A percentile compares a stretch with the other conserved stretches of the same genome.
Conservation (phyloP, 1,140 invertebrate species). For the Drosophila tropicalis region DNA sequence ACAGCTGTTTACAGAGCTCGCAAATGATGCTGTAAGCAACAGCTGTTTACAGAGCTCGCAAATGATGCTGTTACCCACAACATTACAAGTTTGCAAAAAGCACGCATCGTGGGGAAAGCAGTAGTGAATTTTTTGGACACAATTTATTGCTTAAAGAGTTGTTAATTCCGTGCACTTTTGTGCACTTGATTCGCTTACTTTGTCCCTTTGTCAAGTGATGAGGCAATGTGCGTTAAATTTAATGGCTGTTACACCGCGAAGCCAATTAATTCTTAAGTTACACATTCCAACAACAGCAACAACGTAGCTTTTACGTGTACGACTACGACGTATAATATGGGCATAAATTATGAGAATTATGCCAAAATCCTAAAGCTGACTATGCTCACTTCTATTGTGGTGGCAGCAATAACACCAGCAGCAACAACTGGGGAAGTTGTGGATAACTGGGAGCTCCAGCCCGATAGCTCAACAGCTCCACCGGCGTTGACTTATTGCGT, state of each 20-base stretch:
- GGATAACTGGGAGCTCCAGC: slow-evolving; percentile 37
- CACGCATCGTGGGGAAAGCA: slow-evolving; percentile 11
- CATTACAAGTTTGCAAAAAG: not conserved
- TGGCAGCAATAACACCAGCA: slow-evolving; percentile 32
- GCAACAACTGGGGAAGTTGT: slow-evolving; percentile 11
- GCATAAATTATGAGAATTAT: slow-evolving; percentile 70
- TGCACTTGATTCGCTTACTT: slow-evolving; percentile 6
- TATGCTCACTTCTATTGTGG: slow-evolving; percentile 69
- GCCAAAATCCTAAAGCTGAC: slow-evolving; percentile 62
- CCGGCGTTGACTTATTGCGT: slow-evolving; percentile 64
- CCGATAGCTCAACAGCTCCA: slow-evolving; percentile 15
- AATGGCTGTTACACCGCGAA: slow-evolving; percentile 58
- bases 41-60: no score
- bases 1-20: no score
- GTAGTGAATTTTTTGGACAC: not conserved
- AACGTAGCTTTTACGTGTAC: slow-evolving; percentile 23
- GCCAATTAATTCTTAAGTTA: slow-evolving; percentile 63
- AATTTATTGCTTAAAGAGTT: not conserved
- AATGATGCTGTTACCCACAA: not conserved
- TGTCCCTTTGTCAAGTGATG: slow-evolving; percentile 51
- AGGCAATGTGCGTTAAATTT: slow-evolving; percentile 67
- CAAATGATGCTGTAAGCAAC: no score
- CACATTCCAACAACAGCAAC: slow-evolving; percentile 31
- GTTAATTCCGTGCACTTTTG: not conserved
- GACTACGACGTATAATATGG: slow-evolving; percentile 64